Base-by-base conservation (phyloP, 2,113 vertebrate genomes). In the Elanoides forficatus region DNA sequence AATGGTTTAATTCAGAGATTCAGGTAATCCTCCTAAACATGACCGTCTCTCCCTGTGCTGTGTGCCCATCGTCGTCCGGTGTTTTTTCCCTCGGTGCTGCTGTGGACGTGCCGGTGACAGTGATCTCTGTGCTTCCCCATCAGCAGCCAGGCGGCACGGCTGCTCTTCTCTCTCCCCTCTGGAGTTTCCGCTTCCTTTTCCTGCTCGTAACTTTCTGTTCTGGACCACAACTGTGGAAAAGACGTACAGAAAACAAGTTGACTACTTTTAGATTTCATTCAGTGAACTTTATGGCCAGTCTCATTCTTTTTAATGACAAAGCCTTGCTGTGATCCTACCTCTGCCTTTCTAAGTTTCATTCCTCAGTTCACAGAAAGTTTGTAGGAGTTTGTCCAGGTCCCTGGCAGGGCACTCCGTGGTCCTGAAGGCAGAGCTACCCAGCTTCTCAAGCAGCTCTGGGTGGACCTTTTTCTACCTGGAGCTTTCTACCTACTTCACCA, bases 11-110 rank as follows among this genome's bases (percentile, higher is more conserved):
- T 48, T 45, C 45, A 36, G 47, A 52, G 34, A 21, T 53, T 48
- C 43, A 40, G 36, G 12, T 50, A 62, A 68, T 43, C 26, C 22
- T 68, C 25, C 23, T 16, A 22, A 45, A 40, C 13, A 3, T 3
- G 19, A 15, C 47, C 30, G 15, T 15, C 7, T 62, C 48, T 58
- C 38, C 34, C 36, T 56, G 13, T 29, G 80, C 48, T 14, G 7
- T 2, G 9, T 65, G 70, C 38, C 43, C 18, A 5, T 10, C 0
- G 0, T 52, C n/a, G 14, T n/a, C 32, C 1, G 1, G 8, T 53
- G 19, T 6, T 70, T 66, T 58, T 52, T 42, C 8, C 23, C 68
- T 47, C 4, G 1, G 50, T 16, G 36, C n/a, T 74, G 45, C 22
- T 12, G 27, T 5, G 27, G 53, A 21, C 0, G 1, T 55, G 52